Evolutionary conservation across 2,797 vertebrate genomes (phyloP).

Genomic region (Mormyrops attenuatus): DNA sequence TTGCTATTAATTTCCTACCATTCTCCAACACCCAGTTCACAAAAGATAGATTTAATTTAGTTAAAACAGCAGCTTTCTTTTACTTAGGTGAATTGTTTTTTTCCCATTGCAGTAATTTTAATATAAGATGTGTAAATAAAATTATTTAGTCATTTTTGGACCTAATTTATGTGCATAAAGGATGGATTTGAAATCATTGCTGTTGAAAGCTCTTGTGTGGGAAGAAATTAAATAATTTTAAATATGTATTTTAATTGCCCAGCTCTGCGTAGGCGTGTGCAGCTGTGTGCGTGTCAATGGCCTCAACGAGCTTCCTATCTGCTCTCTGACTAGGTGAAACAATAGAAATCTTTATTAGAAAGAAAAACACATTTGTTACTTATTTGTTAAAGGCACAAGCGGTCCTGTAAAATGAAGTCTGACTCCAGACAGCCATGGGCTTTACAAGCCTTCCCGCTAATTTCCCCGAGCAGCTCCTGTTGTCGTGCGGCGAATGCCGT

Average conservation of each 20-base stretch:
- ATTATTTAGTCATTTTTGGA: neutral
- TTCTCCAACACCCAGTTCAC: neutral
- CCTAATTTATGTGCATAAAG: neutral
- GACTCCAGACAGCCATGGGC: conserved; percentile 28
- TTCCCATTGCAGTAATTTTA: neutral
- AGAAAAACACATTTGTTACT: conserved; percentile 23
- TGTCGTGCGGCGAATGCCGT: conserved; percentile 46
- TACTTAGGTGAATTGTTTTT: neutral
- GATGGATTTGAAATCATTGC: neutral
- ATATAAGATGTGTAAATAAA: neutral
- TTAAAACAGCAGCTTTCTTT: neutral
- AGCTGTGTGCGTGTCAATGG: neutral
- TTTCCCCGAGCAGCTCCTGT: conserved; percentile 49
- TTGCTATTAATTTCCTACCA: conserved; percentile 1
- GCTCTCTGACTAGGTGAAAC: neutral
- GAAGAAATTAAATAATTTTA: neutral
- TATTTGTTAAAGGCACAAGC: conserved; percentile 32
- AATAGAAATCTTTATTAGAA: conserved; percentile 3
- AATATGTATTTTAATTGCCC: neutral
- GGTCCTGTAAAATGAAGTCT: conserved; percentile 29
- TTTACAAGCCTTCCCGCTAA: conserved; percentile 47
- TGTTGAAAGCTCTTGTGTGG: neutral
- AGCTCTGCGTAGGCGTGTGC: neutral
- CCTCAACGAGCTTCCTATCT: neutral
- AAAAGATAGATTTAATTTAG: neutral